A percentile compares a stretch with the other conserved stretches of the same genome.
These are phyloP conservation scores for Gymnopithys bicolor DNA, from an alignment of 2,797 vertebrate genomes.

Conservation along the genomic window DNA sequence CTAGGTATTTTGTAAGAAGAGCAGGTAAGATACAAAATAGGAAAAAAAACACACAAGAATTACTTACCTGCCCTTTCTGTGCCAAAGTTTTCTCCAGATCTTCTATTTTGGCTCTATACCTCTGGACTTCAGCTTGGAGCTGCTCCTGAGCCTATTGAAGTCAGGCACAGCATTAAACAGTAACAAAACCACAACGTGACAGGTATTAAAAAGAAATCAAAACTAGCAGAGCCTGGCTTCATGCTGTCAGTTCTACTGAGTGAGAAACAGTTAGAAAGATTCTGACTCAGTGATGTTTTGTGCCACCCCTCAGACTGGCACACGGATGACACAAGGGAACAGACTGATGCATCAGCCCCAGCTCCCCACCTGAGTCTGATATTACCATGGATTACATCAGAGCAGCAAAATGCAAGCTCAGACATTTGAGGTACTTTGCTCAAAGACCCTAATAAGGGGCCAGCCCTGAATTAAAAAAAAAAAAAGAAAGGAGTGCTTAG, in stretches of 20 bases:
- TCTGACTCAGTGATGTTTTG: neutral
- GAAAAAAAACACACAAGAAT: neutral
- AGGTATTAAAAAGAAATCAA: neutral
- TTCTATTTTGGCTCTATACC: slow-evolving; percentile 98
- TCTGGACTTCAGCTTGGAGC: slow-evolving; percentile 90
- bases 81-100: slow-evolving; percentile 93
- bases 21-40: neutral
- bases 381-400: neutral
- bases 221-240: neutral
- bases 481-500: neutral
- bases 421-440: neutral
- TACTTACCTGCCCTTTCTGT: slow-evolving; percentile 91
- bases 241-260: neutral
- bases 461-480: neutral
- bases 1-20: neutral
- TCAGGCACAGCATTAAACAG: slow-evolving; percentile 19
- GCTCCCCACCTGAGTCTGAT: neutral
- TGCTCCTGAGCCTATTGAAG: slow-evolving; percentile 91
- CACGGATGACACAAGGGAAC: neutral
- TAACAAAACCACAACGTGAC: neutral
- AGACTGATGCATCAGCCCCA: neutral
- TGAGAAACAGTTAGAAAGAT: neutral
- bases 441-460: neutral
- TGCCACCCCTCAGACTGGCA: neutral
- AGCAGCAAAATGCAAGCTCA: neutral